These are phyloP conservation scores for Cygnus atratus DNA, from an alignment of 2,113 vertebrate genomes.

Conservation along the genomic window DNA sequence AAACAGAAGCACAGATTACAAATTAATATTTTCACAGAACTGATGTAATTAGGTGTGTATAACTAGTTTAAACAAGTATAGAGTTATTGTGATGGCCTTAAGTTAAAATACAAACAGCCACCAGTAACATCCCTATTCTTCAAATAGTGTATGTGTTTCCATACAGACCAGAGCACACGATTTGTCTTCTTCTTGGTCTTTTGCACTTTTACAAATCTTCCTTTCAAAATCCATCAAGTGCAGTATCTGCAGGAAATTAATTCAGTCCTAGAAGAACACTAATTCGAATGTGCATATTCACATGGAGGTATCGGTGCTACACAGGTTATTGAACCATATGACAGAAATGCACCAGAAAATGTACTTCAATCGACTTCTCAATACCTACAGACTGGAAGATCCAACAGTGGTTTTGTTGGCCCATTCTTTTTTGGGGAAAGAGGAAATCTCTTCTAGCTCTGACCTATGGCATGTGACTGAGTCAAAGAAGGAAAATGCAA, in stretches of 20 bases:
- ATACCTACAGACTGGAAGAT: not conserved
- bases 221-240: constrained; percentile 1
- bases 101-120: not conserved
- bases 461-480: not conserved
- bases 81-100: not conserved
- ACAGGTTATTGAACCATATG: not conserved
- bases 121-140: not conserved
- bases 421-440: not conserved
- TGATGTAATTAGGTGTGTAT: not conserved
- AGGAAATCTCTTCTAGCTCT: not conserved
- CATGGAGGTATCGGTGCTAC: not conserved
- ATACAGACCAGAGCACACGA: too few relatives aligned
- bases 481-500: not conserved
- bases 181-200: not conserved
- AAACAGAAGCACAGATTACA: constrained; percentile 12
- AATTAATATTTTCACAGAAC: not conserved
- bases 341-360: not conserved
- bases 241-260: not conserved
- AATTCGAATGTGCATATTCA: rapidly evolving
- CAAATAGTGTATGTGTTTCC: too few relatives aligned
- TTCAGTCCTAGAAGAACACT: not conserved
- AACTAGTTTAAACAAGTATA: constrained; percentile 22
- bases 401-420: not conserved
- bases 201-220: not conserved
- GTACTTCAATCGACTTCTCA: not conserved